A percentile compares a stretch with the other conserved stretches of the same genome.
phyloP scores from a whole-genome alignment of 2,113 vertebrate species.

The Bungarus multicinctus region DNA sequence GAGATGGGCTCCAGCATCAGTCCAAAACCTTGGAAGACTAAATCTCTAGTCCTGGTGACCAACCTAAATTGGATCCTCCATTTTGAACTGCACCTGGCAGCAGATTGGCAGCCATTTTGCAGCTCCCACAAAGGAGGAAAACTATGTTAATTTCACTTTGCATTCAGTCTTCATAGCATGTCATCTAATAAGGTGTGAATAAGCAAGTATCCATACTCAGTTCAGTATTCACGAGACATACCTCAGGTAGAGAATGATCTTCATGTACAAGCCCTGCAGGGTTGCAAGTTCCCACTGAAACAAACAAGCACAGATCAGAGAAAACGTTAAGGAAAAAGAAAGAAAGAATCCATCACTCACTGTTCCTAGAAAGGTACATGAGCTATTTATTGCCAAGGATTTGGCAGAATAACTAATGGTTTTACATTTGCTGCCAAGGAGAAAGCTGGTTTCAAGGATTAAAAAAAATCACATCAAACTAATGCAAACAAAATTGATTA shows the following conservation, averaged over 20 bases:
- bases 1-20: too few relatives aligned
- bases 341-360: background rate
- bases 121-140: background rate
- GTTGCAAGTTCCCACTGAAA: conserved; percentile 85
- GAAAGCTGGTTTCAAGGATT: background rate
- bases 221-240: background rate
- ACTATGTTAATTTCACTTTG: background rate
- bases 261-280: conserved; percentile 78
- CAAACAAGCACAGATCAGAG: background rate
- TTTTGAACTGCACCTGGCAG: too few relatives aligned
- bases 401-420: too few relatives aligned
- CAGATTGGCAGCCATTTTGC: too few relatives aligned
- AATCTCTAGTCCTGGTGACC: too few relatives aligned
- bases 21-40: too few relatives aligned
- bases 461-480: background rate
- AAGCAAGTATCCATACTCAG: background rate
- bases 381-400: background rate
- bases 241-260: conserved; percentile 49
- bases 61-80: too few relatives aligned
- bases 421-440: background rate
- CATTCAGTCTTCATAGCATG: background rate
- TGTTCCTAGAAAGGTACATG: background rate
- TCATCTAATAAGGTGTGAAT: background rate
- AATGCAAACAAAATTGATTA: background rate
- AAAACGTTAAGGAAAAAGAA: background rate